phyloP scores from a whole-genome alignment of 2,888 invertebrate genomes.

The Galeruca laticollis region DNA sequence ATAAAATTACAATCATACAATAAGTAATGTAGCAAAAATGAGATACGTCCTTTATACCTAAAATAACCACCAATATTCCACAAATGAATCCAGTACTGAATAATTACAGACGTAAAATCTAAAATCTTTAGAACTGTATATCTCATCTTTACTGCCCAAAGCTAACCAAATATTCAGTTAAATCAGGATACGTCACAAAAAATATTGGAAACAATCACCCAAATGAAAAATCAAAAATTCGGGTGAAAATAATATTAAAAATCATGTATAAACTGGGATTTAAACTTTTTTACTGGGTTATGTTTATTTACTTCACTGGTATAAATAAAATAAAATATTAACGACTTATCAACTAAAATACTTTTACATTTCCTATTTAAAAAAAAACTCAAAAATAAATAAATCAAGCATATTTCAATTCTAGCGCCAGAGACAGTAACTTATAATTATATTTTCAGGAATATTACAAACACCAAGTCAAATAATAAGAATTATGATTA shows the following conservation, averaged over 20 bases:
- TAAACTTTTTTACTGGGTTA: background rate
- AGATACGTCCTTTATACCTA: background rate
- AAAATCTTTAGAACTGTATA: conserved; percentile 3
- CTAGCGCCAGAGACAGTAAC: too few relatives aligned
- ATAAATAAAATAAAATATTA: background rate
- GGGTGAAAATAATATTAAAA: background rate
- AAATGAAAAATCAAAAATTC: background rate
- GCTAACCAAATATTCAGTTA: conserved; percentile 11
- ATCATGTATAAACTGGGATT: background rate
- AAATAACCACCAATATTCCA: background rate
- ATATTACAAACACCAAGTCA: too few relatives aligned
- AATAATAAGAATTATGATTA: too few relatives aligned
- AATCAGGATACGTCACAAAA: background rate
- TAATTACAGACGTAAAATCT: conserved; percentile 7
- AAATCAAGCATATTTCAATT: too few relatives aligned
- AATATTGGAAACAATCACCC: background rate
- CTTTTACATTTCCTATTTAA: background rate
- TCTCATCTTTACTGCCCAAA: conserved; percentile 15
- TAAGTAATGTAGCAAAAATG: background rate
- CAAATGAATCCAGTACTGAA: conserved; percentile 8
- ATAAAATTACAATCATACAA: conserved; percentile 2
- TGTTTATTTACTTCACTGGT: background rate
- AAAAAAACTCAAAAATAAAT: background rate
- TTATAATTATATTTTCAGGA: too few relatives aligned
- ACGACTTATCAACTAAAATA: background rate